Conservation (phyloP, 1,140 invertebrate genomes). For the Aphidius ervi region DNA sequence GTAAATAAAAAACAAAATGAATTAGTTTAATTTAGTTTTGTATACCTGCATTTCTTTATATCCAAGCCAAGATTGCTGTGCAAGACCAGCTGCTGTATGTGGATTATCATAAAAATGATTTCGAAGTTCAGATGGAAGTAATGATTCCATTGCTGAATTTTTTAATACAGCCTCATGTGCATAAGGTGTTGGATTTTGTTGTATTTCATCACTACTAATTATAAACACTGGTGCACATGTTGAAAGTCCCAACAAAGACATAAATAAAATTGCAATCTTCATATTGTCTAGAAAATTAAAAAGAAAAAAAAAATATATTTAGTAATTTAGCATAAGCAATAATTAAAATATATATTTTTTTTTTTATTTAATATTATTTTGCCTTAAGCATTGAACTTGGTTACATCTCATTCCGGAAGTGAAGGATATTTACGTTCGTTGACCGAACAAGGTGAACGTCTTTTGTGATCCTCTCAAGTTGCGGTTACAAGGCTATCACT, state of each 20-base stretch:
- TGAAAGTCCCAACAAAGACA: slow-evolving; percentile 26
- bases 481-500: too few species aligned
- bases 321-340: neutral
- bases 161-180: slow-evolving; percentile 59
- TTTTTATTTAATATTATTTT: too few species aligned
- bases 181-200: slow-evolving; percentile 25
- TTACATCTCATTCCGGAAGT: too few species aligned
- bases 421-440: too few species aligned
- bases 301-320: neutral
- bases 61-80: slow-evolving; percentile 70
- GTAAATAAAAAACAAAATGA: slow-evolving; percentile 6
- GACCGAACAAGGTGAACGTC: too few species aligned
- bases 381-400: too few species aligned
- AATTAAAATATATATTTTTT: too few species aligned
- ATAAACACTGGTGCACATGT: slow-evolving; percentile 33
- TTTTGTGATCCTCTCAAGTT: too few species aligned
- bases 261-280: slow-evolving; percentile 25
- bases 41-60: slow-evolving; percentile 64
- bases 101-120: slow-evolving; percentile 78
- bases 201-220: slow-evolving; percentile 10
- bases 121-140: slow-evolving; percentile 58
- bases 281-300: slow-evolving; percentile 14
- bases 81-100: slow-evolving; percentile 62
- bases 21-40: too few species aligned
- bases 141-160: slow-evolving; percentile 58